Conservation (phyloP, 1,140 invertebrate species). For the Halotydeus destructor region DNA sequence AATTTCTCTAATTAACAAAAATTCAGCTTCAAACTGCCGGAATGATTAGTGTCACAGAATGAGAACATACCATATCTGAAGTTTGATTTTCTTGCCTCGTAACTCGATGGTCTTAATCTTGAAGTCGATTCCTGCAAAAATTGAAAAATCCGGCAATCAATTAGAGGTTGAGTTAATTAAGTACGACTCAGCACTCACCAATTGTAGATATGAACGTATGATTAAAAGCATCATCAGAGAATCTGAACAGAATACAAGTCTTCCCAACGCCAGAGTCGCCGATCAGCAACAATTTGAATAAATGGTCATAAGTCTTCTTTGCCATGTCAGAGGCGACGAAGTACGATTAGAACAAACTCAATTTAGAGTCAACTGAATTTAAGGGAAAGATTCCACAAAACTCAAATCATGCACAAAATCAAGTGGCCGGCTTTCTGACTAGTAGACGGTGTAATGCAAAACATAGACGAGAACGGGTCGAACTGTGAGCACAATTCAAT, state of each 20-base stretch:
- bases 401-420: too few species aligned
- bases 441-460: too few species aligned
- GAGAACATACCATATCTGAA: constrained; percentile 64
- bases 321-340: not conserved
- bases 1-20: too few species aligned
- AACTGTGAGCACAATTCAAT: too few species aligned
- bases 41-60: constrained; percentile 5
- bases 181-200: constrained; percentile 40
- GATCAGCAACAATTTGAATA: constrained; percentile 75
- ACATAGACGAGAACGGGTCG: too few species aligned
- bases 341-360: not conserved
- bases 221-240: constrained; percentile 90
- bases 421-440: too few species aligned
- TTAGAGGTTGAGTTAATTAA: not conserved
- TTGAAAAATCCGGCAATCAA: not conserved
- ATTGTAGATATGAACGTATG: constrained; percentile 97
- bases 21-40: too few species aligned
- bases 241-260: constrained; percentile 80
- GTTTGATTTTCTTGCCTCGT: constrained; percentile 90
- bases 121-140: constrained; percentile 77
- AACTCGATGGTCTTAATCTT: constrained; percentile 97
- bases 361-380: too few species aligned
- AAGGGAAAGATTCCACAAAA: too few species aligned
- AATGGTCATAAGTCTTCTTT: constrained; percentile 67
- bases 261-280: constrained; percentile 83